A percentile compares a stretch with the other conserved stretches of the same genome.
Evolutionary conservation across 2,888 invertebrate species (phyloP).

Genomic region (Yponomeuta cagnagella): DNA sequence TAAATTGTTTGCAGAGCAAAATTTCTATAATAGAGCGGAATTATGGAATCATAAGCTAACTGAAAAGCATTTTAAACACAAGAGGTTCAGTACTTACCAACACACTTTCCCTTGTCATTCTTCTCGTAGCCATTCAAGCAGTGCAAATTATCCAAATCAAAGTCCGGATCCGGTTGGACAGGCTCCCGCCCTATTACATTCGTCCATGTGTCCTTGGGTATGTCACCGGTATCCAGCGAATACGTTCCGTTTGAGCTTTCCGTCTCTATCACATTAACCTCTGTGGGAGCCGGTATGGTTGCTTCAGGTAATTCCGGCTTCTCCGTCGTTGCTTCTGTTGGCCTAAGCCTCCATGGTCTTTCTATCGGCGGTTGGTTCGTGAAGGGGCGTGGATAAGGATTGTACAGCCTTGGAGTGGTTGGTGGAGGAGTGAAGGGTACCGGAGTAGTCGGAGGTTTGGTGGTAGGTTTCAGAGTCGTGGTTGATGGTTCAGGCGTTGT

Average conservation of each 20-base stretch:
- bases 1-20: too few relatives aligned
- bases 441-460: conserved; percentile 17
- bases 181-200: conserved; percentile 34
- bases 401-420: not conserved
- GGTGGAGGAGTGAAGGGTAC: conserved; percentile 3
- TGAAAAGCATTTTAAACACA: too few relatives aligned
- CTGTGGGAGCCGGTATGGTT: not conserved
- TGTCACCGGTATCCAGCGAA: conserved; percentile 35
- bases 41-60: too few relatives aligned
- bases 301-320: not conserved
- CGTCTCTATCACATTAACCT: conserved; percentile 28
- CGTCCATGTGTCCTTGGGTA: conserved; percentile 46
- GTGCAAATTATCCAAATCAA: conserved; percentile 46
- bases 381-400: conserved; percentile 19
- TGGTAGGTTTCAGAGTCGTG: conserved; percentile 16
- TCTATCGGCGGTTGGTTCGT: not conserved
- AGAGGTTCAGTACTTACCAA: conserved; percentile 55
- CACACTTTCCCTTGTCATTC: conserved; percentile 71
- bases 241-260: conserved; percentile 37
- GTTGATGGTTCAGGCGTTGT: conserved; percentile 18
- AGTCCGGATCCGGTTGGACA: conserved; percentile 32
- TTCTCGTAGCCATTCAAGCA: conserved; percentile 74
- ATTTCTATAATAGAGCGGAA: too few relatives aligned
- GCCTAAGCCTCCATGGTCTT: conserved; percentile 16
- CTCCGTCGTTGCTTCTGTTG: conserved; percentile 20